A percentile compares a stretch with the other conserved stretches of the same genome.
Evolutionary conservation across 1,140 invertebrate genomes (phyloP).

Genomic region (Drosophila kanapiae): DNA sequence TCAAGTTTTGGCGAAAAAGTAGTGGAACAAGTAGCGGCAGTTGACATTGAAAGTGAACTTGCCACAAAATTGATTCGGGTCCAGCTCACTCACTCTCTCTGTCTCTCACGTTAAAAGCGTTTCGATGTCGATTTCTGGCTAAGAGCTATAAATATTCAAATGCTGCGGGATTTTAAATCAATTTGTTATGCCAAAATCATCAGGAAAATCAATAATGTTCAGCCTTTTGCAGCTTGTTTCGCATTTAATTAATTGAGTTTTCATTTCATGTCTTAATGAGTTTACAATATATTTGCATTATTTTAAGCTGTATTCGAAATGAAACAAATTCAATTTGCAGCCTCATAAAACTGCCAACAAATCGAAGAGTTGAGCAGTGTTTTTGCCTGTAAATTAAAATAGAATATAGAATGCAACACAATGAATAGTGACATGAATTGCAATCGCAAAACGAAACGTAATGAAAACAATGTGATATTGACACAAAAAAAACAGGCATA

Average conservation of each 20-base stretch:
- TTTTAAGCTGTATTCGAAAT: no score
- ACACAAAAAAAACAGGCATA: constrained; percentile 16
- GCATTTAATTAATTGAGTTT: background rate
- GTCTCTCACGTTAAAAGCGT: background rate
- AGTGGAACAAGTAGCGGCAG: background rate
- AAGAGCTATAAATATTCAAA: constrained; percentile 10
- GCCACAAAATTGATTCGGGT: constrained; percentile 6
- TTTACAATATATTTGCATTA: no score
- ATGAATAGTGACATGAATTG: constrained; percentile 10
- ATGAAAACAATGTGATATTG: constrained; percentile 10
- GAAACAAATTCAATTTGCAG: no score
- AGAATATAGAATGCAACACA: background rate
- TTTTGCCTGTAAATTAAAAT: background rate
- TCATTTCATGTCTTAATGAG: background rate
- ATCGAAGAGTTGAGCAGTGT: background rate
- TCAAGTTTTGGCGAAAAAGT: constrained; percentile 6
- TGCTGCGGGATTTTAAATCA: background rate
- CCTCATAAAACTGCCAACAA: no score
- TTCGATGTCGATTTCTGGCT: background rate
- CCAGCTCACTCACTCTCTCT: background rate
- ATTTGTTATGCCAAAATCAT: background rate
- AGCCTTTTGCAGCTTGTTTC: background rate
- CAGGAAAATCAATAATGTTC: constrained; percentile 1
- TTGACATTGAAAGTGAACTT: constrained; percentile 19
- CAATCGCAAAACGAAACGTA: constrained; percentile 1